Percentiles rank a stretch among this genome's conserved stretches.
Evolutionary conservation across 2,888 invertebrate species (phyloP).

Genomic region (Hanleya hanleyi): DNA sequence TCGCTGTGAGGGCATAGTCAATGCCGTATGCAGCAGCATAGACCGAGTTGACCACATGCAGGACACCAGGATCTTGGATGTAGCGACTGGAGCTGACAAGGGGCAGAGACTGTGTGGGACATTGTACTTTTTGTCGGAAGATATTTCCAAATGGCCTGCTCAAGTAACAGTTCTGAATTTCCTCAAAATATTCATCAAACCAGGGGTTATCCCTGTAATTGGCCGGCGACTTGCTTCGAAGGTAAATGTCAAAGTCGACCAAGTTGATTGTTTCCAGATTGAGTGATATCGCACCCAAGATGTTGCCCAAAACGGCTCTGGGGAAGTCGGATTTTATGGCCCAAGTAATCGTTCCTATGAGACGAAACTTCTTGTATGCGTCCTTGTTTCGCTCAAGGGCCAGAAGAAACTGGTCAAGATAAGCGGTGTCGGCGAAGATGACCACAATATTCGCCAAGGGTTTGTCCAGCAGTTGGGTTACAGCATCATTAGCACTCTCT

Average conservation of each 20-base stretch:
- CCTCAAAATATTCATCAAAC: slow-evolving; percentile 74
- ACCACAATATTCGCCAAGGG: slow-evolving; percentile 65
- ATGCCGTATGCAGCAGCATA: slow-evolving; percentile 64
- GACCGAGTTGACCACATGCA: slow-evolving; percentile 69
- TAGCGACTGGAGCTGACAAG: slow-evolving; percentile 48
- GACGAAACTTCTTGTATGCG: slow-evolving; percentile 42
- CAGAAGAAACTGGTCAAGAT: slow-evolving; percentile 55
- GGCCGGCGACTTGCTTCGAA: slow-evolving; percentile 52
- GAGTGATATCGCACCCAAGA: slow-evolving; percentile 48
- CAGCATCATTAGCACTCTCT: slow-evolving; percentile 56
- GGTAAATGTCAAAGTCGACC: slow-evolving; percentile 57
- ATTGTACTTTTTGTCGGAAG: not conserved
- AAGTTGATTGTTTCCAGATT: slow-evolving; percentile 56
- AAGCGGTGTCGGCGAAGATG: slow-evolving; percentile 54
- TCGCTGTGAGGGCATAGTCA: slow-evolving; percentile 51
- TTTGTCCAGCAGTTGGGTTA: slow-evolving; percentile 51
- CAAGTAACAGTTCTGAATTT: slow-evolving; percentile 70
- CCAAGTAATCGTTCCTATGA: slow-evolving; percentile 63
- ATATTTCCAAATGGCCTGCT: slow-evolving; percentile 39
- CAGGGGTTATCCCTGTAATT: slow-evolving; percentile 72
- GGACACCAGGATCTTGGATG: slow-evolving; percentile 60
- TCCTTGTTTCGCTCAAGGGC: slow-evolving; percentile 49
- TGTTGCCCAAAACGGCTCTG: not conserved
- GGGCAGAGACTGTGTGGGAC: not conserved
- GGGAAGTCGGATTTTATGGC: slow-evolving; percentile 42